Evolutionary conservation across 2,113 vertebrate species (phyloP).

Genomic region (Arvicanthis niloticus): DNA sequence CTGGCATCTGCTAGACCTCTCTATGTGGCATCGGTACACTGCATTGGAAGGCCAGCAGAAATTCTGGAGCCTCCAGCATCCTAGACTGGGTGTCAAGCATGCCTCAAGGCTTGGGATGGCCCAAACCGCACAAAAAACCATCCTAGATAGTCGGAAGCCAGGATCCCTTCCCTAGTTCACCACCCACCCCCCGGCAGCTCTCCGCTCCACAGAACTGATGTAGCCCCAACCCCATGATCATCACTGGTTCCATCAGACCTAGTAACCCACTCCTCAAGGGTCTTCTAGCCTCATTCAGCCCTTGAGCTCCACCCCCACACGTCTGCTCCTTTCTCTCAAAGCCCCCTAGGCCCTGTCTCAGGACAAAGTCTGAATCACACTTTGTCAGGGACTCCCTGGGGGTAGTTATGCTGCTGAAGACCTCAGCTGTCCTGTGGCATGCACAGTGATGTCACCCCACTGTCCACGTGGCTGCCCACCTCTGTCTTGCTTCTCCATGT

Average conservation of each 20-base stretch:
- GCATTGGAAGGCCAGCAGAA: fast-evolving
- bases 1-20: neutral
- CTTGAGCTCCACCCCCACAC: neutral
- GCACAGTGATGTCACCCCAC: fast-evolving
- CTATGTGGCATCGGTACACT: fast-evolving
- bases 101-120: neutral
- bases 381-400: too few relatives aligned
- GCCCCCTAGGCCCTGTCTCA: neutral
- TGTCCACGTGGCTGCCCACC: too few relatives aligned
- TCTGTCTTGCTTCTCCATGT: fast-evolving
- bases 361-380: neutral
- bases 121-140: neutral
- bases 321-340: neutral
- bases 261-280: too few relatives aligned
- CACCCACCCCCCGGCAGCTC: fast-evolving
- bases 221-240: fast-evolving
- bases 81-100: fast-evolving
- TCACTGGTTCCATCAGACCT: neutral
- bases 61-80: fast-evolving
- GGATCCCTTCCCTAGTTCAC: neutral
- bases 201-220: fast-evolving
- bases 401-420: neutral
- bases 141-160: neutral
- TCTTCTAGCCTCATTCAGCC: neutral
- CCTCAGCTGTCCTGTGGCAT: neutral